Evolutionary conservation across 2,113 vertebrate species (phyloP).

Genomic region (Xerus inauris): DNA sequence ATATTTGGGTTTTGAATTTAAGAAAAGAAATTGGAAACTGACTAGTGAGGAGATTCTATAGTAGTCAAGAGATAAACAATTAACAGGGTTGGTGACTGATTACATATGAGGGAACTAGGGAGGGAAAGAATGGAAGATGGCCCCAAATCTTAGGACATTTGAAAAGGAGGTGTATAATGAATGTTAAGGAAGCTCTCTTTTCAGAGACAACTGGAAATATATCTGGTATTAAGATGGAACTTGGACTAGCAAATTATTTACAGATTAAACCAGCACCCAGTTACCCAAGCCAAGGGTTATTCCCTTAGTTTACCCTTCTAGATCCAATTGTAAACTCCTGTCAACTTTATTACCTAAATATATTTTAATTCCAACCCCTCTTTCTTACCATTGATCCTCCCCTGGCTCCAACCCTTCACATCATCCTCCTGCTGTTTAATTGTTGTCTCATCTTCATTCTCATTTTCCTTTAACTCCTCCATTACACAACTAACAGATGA

Average conservation of each 20-base stretch:
- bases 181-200: background rate
- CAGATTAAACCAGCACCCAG: background rate
- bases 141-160: background rate
- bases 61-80: background rate
- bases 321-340: background rate
- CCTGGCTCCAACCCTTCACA: background rate
- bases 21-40: conserved; percentile 22
- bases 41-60: background rate
- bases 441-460: conserved; percentile 28
- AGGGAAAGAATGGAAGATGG: background rate
- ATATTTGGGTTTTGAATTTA: background rate
- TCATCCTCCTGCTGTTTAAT: background rate
- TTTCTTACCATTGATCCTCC: background rate
- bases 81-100: background rate
- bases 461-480: background rate
- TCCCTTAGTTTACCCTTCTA: background rate
- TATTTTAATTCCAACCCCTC: background rate
- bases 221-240: background rate
- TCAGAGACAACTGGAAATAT: background rate
- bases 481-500: background rate
- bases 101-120: background rate
- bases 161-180: background rate
- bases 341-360: background rate
- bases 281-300: background rate
- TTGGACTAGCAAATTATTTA: background rate